Evolutionary conservation across 2,113 vertebrate genomes (phyloP).

Genomic region (Dendropsophus ebraccatus): DNA sequence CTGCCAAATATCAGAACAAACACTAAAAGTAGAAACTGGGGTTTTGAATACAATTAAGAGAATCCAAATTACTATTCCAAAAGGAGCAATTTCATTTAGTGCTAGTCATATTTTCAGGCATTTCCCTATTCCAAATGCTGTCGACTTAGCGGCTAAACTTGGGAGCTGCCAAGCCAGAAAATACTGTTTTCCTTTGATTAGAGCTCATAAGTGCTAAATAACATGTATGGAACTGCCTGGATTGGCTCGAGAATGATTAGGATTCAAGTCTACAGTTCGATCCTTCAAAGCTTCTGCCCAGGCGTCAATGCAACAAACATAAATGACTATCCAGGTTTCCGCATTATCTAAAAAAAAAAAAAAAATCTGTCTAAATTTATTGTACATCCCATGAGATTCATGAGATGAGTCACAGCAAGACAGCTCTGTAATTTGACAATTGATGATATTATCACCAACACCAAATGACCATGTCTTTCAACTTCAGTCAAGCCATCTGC

Average conservation of each 20-base stretch:
- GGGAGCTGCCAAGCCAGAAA: conserved; percentile 20
- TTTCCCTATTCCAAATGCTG: not conserved
- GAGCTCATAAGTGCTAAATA: conserved; percentile 2
- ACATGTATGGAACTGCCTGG: conserved; percentile 11
- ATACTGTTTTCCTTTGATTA: conserved; percentile 35
- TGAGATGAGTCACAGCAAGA: not conserved
- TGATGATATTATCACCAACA: not conserved
- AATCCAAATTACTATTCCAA: conserved; percentile 14
- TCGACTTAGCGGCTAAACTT: conserved; percentile 6
- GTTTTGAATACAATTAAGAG: conserved; percentile 21
- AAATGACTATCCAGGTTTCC: not conserved
- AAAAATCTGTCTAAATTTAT: not conserved
- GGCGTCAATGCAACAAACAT: not conserved
- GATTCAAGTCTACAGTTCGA: not conserved
- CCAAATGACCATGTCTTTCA: not conserved
- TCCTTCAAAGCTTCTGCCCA: not conserved
- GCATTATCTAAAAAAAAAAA: not conserved
- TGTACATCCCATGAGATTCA: not conserved
- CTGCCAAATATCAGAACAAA: conserved; percentile 24
- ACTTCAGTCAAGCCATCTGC: not conserved
- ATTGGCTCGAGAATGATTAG: not conserved
- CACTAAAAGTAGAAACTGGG: conserved; percentile 11
- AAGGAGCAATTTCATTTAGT: conserved; percentile 5
- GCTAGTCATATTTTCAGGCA: not conserved
- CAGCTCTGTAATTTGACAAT: not conserved